Base-by-base conservation (phyloP, 2,113 vertebrate genomes). In the Hyperoodon ampullatus region DNA sequence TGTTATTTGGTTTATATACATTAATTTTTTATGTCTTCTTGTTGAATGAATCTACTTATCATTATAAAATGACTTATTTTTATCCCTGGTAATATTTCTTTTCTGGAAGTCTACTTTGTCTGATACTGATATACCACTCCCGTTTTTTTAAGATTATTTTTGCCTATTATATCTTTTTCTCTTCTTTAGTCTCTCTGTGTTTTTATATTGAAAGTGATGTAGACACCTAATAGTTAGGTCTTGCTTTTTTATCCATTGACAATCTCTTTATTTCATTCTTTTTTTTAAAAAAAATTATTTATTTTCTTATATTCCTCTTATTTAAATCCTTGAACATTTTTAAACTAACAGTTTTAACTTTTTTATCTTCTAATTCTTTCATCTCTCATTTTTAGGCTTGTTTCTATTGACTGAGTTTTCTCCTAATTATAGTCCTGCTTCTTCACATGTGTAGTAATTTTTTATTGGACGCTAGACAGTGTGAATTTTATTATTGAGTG, bases 311-410 rank as follows among this genome's bases (percentile, higher is more conserved):
- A 28, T 93, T 65, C 6, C 6, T 75, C 19, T 75, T 93, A 47
- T 83, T 90, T 61, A 94, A 93, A 81, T 81, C 18, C 15, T 60
- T 94, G 26, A 53, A 91, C 47, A 82, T 60, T 74, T 91, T 87
- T 74, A 86, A 86, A 42, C 12, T 42, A 87, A 6, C n/a, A 87
- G 8, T n/a, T 68, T 82, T 35, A 75, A 53, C 33, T 47, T 61
- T 60, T 8, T 60, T 65, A 12, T 85, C 63, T 66, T 81, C 30
- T 47, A 68, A 47, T 75, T 92, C 66, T 91, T 81, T 63, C 14
- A 63, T 95, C 24, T 70, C 50, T 87, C 14, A 68, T 94, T 82
- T 96, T 44, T 91, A n/a, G 61, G 10, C 33, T 24, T 26, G 13
- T 91, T 82, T 90, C 60, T 83, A 1, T 75, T 75, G 66, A 82